These are phyloP conservation scores for Drosophila formosana DNA, from an alignment of 2,888 invertebrate genomes.

Conservation along the genomic window DNA sequence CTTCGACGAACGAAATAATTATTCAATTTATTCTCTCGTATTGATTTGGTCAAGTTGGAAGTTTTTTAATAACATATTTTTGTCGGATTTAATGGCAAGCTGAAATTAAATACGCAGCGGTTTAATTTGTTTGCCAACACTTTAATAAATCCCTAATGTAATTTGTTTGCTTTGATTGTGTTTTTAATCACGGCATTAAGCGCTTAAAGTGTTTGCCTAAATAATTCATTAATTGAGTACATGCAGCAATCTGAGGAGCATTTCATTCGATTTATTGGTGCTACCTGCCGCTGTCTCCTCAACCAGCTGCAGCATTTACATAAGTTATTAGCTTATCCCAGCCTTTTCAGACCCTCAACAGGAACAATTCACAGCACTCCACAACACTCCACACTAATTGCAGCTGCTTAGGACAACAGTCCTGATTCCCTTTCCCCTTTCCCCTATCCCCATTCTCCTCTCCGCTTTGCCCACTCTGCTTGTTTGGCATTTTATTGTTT, in stretches of 20 bases:
- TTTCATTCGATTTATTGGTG: slow-evolving; percentile 45
- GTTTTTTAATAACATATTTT: background rate
- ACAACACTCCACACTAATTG: slow-evolving; percentile 62
- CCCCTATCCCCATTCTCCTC: slow-evolving; percentile 3
- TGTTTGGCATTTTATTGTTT: slow-evolving; percentile 58
- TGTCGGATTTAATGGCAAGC: background rate
- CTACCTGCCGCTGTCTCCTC: slow-evolving; percentile 11
- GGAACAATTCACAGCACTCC: background rate
- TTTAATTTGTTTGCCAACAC: slow-evolving; percentile 12
- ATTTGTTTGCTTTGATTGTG: slow-evolving; percentile 16
- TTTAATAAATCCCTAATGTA: slow-evolving; percentile 20
- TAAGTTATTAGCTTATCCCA: slow-evolving; percentile 54
- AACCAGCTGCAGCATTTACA: slow-evolving; percentile 40
- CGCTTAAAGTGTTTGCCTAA: slow-evolving; percentile 19
- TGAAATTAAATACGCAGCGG: background rate
- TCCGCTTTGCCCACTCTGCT: slow-evolving; percentile 1
- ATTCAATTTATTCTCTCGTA: too few species aligned
- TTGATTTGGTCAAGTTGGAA: too few species aligned
- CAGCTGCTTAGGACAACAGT: slow-evolving; percentile 48
- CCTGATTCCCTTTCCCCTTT: slow-evolving; percentile 7
- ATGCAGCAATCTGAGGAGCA: slow-evolving; percentile 30
- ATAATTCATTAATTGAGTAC: slow-evolving; percentile 38
- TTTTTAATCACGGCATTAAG: slow-evolving; percentile 15
- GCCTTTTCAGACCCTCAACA: slow-evolving; percentile 19
- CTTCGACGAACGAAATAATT: too few species aligned